Conservation (phyloP, 64 coral and sea anemone genomes). For the Pocillopora damicornis region DNA sequence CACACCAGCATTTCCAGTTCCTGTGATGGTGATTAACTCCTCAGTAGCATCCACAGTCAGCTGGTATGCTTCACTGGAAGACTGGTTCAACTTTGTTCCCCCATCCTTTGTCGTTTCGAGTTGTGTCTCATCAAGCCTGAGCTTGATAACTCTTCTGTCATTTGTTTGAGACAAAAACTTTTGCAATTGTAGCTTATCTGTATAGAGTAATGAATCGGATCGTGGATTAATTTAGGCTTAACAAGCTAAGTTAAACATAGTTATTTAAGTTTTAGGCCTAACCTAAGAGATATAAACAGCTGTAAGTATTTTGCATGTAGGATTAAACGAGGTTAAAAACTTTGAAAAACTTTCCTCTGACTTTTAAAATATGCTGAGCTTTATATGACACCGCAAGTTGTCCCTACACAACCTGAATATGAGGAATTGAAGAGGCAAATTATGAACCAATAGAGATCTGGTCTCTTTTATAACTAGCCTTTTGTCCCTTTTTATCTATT, state of each 20-base stretch:
- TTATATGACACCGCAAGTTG: no score
- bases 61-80: conserved; percentile 28
- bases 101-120: neutral
- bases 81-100: neutral
- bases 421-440: no score
- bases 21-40: conserved; percentile 40
- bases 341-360: no score
- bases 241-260: neutral
- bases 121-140: neutral
- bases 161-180: conserved; percentile 16
- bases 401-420: no score
- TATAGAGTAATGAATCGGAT: neutral
- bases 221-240: neutral
- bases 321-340: no score
- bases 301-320: no score
- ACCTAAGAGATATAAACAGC: no score
- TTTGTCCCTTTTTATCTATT: no score
- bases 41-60: conserved; percentile 22
- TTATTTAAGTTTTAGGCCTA: no score
- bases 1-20: conserved; percentile 35
- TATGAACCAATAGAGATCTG: no score
- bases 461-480: no score
- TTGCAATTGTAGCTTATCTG: conserved; percentile 26
- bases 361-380: no score
- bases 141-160: neutral